Percentiles rank a stretch among this genome's conserved stretches.
Conservation (phyloP, 2,113 vertebrate genomes). For the Neolamprologus falcicula region DNA sequence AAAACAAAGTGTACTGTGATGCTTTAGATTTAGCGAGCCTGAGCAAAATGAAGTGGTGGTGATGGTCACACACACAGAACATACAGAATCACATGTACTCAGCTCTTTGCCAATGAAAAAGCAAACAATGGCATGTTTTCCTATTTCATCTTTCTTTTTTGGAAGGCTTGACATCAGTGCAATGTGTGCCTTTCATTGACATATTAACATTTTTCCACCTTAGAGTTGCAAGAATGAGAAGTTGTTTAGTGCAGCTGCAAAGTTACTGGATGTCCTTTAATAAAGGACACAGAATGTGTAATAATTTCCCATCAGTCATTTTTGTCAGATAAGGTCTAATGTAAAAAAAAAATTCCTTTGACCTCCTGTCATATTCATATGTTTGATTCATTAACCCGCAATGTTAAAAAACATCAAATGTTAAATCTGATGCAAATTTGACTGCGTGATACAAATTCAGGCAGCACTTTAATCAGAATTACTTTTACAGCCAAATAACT, state of each 20-base stretch:
- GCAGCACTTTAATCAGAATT: not conserved
- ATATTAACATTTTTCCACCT: not conserved
- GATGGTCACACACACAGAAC: not conserved
- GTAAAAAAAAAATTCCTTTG: not conserved
- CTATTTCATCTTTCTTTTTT: not conserved
- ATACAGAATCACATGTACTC: not conserved
- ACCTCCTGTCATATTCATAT: not conserved
- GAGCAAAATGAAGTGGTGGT: not conserved
- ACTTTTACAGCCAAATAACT: not conserved
- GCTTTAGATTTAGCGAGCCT: not conserved
- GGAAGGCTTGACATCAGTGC: not conserved
- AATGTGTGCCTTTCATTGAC: not conserved
- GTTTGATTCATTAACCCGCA: not conserved
- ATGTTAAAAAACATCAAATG: not conserved
- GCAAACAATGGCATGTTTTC: not conserved
- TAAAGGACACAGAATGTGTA: not conserved
- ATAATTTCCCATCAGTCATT: constrained; percentile 23
- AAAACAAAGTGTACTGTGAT: not conserved
- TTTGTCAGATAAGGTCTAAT: not conserved
- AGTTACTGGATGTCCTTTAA: constrained; percentile 12
- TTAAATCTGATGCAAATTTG: not conserved
- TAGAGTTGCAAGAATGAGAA: not conserved
- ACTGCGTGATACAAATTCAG: not conserved
- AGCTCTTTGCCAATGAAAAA: not conserved
- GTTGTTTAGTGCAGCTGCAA: not conserved